Percentiles rank a stretch among this genome's conserved stretches.
Evolutionary conservation across 2,797 vertebrate species (phyloP).

Genomic region (Cyprinodon diabolis): DNA sequence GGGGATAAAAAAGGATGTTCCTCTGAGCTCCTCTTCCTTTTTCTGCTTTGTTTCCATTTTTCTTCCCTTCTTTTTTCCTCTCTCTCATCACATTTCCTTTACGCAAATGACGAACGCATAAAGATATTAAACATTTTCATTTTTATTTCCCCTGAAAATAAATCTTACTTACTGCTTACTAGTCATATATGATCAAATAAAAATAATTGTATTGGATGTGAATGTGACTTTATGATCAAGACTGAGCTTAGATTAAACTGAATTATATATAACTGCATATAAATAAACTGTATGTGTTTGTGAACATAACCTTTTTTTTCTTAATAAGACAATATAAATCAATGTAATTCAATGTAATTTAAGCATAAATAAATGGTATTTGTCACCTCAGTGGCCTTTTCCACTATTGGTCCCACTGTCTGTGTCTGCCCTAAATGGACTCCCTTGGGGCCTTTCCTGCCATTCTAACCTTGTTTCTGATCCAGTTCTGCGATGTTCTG

Average conservation of each 20-base stretch:
- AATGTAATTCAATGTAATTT: neutral
- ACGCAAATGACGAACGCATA: neutral
- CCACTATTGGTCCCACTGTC: conserved; percentile 56
- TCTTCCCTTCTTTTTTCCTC: conserved; percentile 31
- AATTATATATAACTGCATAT: neutral
- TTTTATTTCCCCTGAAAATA: neutral
- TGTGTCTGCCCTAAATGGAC: conserved; percentile 45
- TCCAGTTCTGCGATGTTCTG: conserved; percentile 43
- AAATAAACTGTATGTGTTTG: neutral
- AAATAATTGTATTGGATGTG: neutral
- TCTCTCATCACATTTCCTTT: conserved; percentile 5
- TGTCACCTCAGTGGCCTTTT: conserved; percentile 32
- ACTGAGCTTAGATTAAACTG: neutral
- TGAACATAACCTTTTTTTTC: neutral
- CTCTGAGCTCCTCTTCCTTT: conserved; percentile 62
- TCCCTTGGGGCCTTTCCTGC: conserved; percentile 57
- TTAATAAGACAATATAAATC: neutral
- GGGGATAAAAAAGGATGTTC: conserved; percentile 68
- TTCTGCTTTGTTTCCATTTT: conserved; percentile 53
- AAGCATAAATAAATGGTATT: conserved; percentile 11
- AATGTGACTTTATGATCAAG: neutral
- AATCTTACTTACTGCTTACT: neutral
- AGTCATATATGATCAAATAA: neutral
- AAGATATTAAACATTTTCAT: neutral
- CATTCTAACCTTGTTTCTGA: conserved; percentile 73